Percentiles rank a stretch among this genome's conserved stretches.
These are phyloP conservation scores for Plebejus anna DNA, from an alignment of 2,888 invertebrate species.

Conservation along the genomic window DNA sequence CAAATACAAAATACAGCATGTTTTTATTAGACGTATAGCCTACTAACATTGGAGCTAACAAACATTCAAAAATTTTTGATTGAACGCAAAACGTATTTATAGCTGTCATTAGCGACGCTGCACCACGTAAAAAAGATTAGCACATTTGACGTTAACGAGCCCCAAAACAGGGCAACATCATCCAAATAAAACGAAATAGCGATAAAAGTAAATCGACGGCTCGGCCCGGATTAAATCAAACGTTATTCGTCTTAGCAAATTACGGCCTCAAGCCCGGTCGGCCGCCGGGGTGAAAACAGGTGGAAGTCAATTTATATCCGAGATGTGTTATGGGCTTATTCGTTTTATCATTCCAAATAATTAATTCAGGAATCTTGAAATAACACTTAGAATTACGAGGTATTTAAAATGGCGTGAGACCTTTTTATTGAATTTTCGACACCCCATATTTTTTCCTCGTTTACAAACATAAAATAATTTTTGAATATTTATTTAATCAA, in stretches of 20 bases:
- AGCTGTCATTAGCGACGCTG: constrained; percentile 29
- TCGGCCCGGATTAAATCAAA: constrained; percentile 74
- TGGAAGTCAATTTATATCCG: constrained; percentile 48
- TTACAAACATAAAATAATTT: too few relatives aligned
- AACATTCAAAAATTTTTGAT: constrained; percentile 42
- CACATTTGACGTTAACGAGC: constrained; percentile 74
- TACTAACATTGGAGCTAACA: not conserved
- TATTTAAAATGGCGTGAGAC: too few relatives aligned
- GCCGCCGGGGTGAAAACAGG: constrained; percentile 54
- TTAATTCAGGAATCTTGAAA: not conserved
- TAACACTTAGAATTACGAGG: not conserved
- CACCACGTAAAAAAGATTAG: constrained; percentile 73
- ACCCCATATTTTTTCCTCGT: not conserved
- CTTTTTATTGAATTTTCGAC: not conserved
- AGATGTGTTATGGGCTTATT: constrained; percentile 29
- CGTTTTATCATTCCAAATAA: not conserved
- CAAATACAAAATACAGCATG: too few relatives aligned
- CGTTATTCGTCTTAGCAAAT: constrained; percentile 77
- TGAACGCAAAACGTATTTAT: constrained; percentile 42
- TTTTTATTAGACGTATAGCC: too few relatives aligned
- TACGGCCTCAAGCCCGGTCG: constrained; percentile 62
- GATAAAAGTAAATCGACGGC: constrained; percentile 76
- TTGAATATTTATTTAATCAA: too few relatives aligned
- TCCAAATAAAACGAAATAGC: constrained; percentile 73
- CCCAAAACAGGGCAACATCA: constrained; percentile 73